A percentile compares a stretch with the other conserved stretches of the same genome.
Conservation (phyloP, 2,797 vertebrate species). For the Alectoris magna region DNA sequence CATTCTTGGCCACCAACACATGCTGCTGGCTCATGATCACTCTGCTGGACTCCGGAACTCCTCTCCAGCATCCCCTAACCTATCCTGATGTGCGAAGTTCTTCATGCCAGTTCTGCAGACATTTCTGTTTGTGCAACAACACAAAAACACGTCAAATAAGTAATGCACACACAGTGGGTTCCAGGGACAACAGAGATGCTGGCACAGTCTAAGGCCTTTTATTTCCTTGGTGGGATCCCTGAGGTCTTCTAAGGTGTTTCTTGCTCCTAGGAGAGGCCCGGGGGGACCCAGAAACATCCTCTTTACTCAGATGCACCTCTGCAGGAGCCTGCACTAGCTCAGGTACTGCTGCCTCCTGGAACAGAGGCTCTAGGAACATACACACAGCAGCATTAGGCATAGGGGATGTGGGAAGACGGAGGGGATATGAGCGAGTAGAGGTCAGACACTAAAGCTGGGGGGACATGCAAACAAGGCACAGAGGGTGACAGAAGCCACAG, state of each 20-base stretch:
- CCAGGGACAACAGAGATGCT: background rate
- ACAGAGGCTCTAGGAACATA: background rate
- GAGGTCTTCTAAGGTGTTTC: background rate
- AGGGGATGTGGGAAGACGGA: background rate
- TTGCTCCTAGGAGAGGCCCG: background rate
- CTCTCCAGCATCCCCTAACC: too few relatives aligned
- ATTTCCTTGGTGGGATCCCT: background rate
- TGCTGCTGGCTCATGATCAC: too few relatives aligned
- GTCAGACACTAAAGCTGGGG: background rate
- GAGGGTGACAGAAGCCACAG: background rate
- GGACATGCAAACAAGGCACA: background rate
- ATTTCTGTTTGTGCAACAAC: too few relatives aligned
- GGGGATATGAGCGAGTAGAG: background rate
- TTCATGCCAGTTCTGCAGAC: too few relatives aligned
- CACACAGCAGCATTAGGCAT: too few relatives aligned
- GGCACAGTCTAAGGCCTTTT: background rate
- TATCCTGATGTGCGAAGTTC: too few relatives aligned
- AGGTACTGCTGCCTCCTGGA: background rate
- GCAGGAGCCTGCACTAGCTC: background rate
- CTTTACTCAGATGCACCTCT: background rate
- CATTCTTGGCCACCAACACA: too few relatives aligned
- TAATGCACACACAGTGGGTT: background rate
- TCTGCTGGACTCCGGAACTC: too few relatives aligned
- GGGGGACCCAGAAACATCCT: background rate
- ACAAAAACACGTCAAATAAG: too few relatives aligned